Evolutionary conservation across 1,140 invertebrate genomes (phyloP).

Genomic region (Drosophila leontia): DNA sequence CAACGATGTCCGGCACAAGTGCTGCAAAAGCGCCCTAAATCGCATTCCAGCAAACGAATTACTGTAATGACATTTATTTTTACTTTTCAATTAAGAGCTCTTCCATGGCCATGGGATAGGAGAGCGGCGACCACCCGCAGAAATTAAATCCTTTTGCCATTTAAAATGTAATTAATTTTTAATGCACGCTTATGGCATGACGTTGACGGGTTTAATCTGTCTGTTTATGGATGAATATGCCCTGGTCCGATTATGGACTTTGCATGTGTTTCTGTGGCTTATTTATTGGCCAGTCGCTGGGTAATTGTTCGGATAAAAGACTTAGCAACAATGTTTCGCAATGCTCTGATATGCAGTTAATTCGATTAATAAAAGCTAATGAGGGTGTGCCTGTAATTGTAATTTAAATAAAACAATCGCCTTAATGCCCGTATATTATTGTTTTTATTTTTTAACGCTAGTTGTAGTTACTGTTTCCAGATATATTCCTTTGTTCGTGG

Average conservation of each 20-base stretch:
- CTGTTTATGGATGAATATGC: slow-evolving; percentile 45
- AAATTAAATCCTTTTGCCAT: slow-evolving; percentile 50
- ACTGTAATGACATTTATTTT: slow-evolving; percentile 62
- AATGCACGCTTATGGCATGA: slow-evolving; percentile 37
- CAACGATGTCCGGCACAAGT: slow-evolving; percentile 31
- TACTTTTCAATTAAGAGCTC: slow-evolving; percentile 50
- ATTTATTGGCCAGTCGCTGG: slow-evolving; percentile 36
- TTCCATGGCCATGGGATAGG: not conserved
- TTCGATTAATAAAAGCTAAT: slow-evolving; percentile 50
- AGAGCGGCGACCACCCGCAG: slow-evolving; percentile 10
- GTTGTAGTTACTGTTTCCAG: not conserved
- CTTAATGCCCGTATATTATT: not conserved
- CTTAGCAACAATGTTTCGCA: slow-evolving; percentile 21
- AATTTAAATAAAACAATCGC: slow-evolving; percentile 1
- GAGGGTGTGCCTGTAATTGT: slow-evolving; percentile 6
- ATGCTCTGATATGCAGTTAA: slow-evolving; percentile 33
- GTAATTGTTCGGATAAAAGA: slow-evolving; percentile 43
- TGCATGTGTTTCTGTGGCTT: slow-evolving; percentile 48
- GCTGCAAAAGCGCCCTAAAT: slow-evolving; percentile 41
- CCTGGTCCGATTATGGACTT: slow-evolving; percentile 20
- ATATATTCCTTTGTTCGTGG: not conserved
- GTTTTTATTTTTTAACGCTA: not conserved
- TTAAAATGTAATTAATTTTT: slow-evolving; percentile 76
- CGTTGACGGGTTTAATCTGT: slow-evolving; percentile 32
- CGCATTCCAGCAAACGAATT: slow-evolving; percentile 55